These are phyloP conservation scores for Scotopteryx bipunctaria DNA, from an alignment of 2,888 invertebrate genomes.

Conservation along the genomic window DNA sequence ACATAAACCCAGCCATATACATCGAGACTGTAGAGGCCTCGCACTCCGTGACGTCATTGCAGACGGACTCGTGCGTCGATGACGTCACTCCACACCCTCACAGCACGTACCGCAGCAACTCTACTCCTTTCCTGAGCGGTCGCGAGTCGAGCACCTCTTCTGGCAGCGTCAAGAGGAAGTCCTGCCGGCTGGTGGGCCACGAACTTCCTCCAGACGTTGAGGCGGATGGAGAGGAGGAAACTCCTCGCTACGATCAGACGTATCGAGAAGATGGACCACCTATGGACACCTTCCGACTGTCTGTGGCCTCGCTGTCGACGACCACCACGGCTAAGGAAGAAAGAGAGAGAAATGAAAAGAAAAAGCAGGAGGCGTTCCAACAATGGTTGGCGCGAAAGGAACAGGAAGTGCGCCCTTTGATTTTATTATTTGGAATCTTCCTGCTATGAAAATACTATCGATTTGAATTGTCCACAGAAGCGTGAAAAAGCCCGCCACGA, in stretches of 20 bases:
- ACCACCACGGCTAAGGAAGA: slow-evolving; percentile 75
- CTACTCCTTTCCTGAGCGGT: slow-evolving; percentile 71
- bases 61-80: slow-evolving; percentile 59
- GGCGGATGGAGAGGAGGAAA: slow-evolving; percentile 50
- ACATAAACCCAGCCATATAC: slow-evolving; percentile 85
- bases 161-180: slow-evolving; percentile 68
- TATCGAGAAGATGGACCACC: slow-evolving; percentile 66
- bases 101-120: slow-evolving; percentile 69
- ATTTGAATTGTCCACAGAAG: slow-evolving; percentile 50
- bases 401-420: slow-evolving; percentile 69
- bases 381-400: slow-evolving; percentile 75
- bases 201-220: slow-evolving; percentile 32
- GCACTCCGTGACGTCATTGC: slow-evolving; percentile 70
- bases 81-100: slow-evolving; percentile 76
- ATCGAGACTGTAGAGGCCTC: slow-evolving; percentile 77
- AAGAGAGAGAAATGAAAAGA: slow-evolving; percentile 68
- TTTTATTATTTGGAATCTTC: no score
- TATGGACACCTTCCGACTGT: slow-evolving; percentile 70
- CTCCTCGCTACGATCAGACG: slow-evolving; percentile 62
- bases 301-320: slow-evolving; percentile 71
- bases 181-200: slow-evolving; percentile 55
- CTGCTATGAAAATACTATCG: no score
- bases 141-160: slow-evolving; percentile 63
- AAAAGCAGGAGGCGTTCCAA: slow-evolving; percentile 68
- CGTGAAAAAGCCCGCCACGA: slow-evolving; percentile 61